Evolutionary conservation across 2,888 invertebrate genomes (phyloP), one percentile per base, ranked within the genome.

Genomic region (Orthosia cruda): DNA sequence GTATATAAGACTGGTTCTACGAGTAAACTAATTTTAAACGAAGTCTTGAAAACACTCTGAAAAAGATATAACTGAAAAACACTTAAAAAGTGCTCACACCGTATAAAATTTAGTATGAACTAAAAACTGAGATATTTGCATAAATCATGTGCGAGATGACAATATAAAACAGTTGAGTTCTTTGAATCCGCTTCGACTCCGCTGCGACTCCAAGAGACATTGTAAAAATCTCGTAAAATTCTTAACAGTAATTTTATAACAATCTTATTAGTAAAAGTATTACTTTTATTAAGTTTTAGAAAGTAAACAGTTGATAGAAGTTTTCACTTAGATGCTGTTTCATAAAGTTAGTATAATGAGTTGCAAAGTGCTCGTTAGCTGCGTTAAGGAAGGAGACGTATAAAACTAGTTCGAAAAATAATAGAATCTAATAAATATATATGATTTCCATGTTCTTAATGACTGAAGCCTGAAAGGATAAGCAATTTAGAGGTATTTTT

Each of bases 241-340:
- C 47, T 77, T 70, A 18, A 40, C 47, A 50, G 62, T 75, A 52
- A 77, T 81, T 72, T 78, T 66, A 73, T 85, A 73, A 49, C 58
- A 68, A 49, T 49, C 18, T 45, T 59, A 26, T 18, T 40, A 40
- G 16, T 26, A 52, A 63, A 58, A 73, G 18, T 63, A 20, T 23
- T 13, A 52, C 20, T 20, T 57, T 57, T 26, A 68, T 16, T 18
- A 32, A 57, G 55, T 69, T 59, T 40, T 11, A 40, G 13, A 26
- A 11, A 54, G 23, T 58, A n/a, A 40, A 13, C 15, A 11, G 26
- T 0, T 57, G 20, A 40, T 77, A 16, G 40, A 68, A 57, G 54
- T 49, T 74, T 74, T 77, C 16, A 49, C 18, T 77, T 40, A 50
- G 23, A 40, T 32, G 18, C 47, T 52, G 45, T 74, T 72, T 32